Base-by-base conservation (phyloP, 2,888 invertebrate species). In the Drosophila acutilabella region DNA sequence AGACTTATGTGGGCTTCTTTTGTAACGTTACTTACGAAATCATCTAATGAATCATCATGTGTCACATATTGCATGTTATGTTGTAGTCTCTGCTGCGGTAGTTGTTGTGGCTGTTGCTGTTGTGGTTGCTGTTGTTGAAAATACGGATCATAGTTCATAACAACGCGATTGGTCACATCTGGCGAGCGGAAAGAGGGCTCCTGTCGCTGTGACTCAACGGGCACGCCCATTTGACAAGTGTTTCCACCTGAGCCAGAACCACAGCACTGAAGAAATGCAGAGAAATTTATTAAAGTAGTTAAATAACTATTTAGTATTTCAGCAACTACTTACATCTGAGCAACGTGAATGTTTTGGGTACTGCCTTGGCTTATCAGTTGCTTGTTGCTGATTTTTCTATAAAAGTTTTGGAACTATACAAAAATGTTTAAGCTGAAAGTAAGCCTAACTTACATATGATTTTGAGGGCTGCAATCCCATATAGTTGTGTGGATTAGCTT, bases 1-100 rank as follows among this genome's bases (percentile, higher is more conserved):
- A 13, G 14, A 41, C 14, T 54, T 11, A 57, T 57, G 23, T 14
- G 36, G 36, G 23, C 30, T 52, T 33, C 54, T 38, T 16, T 18
- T 51, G 33, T n/a, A 18, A 23, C 11, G 18, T 16, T 42, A 72
- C 76, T 76, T 36, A 76, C 75, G 57, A 76, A 72, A 30, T 47
- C 48, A 13, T 61, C 23, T 18, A 45, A 52, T 4, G 18, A 36
- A 18, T 65, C 54, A n/a, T 62, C 51, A 5, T 36, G 20, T 5
- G 44, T 38, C 44, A 50, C 48, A 14, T 30, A 45, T 45, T 4
- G 4, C 16, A 36, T 20, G 45, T 18, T 40, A 2, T 54, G 60
- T 14, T 45, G 53, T 3, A 11, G 61, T 7, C 23, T 42, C 4
- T 48, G 45, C 2, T 74, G 77, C 1, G 18, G 38, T 3, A 23